Evolutionary conservation across 2,888 invertebrate species (phyloP).

Genomic region (Cenopis cana): DNA sequence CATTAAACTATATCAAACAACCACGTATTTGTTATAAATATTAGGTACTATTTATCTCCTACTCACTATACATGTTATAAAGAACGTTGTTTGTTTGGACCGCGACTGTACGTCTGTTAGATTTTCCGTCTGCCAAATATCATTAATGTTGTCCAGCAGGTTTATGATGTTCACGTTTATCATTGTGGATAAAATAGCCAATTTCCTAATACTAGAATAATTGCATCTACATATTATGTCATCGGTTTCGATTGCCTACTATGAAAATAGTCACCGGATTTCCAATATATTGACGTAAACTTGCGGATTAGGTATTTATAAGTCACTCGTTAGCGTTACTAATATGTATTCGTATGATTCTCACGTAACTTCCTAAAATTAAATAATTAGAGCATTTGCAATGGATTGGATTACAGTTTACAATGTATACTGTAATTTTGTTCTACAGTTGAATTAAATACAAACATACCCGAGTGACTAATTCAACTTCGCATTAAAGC

Average conservation of each 20-base stretch:
- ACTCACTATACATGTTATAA: not conserved
- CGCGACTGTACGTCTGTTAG: not conserved
- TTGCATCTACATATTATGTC: too few species aligned
- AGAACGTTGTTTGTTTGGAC: not conserved
- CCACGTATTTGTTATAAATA: not conserved
- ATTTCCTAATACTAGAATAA: not conserved
- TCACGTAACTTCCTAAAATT: conserved; percentile 8
- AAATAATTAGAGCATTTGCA: conserved; percentile 5
- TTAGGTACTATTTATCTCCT: not conserved
- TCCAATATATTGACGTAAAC: conserved; percentile 1
- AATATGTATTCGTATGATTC: not conserved
- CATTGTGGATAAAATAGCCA: not conserved
- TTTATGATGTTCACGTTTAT: not conserved
- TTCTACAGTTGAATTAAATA: conserved; percentile 31
- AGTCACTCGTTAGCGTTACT: not conserved
- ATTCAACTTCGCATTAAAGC: conserved; percentile 62
- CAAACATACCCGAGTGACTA: conserved; percentile 45
- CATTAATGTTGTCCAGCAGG: not conserved
- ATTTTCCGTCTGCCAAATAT: not conserved
- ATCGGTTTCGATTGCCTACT: not conserved
- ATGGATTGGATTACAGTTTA: not conserved
- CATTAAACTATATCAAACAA: not conserved
- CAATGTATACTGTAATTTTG: conserved; percentile 26
- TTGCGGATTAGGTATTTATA: not conserved
- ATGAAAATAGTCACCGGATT: not conserved